phyloP scores from a whole-genome alignment of 2,888 invertebrate species.

The Plebejus anna region DNA sequence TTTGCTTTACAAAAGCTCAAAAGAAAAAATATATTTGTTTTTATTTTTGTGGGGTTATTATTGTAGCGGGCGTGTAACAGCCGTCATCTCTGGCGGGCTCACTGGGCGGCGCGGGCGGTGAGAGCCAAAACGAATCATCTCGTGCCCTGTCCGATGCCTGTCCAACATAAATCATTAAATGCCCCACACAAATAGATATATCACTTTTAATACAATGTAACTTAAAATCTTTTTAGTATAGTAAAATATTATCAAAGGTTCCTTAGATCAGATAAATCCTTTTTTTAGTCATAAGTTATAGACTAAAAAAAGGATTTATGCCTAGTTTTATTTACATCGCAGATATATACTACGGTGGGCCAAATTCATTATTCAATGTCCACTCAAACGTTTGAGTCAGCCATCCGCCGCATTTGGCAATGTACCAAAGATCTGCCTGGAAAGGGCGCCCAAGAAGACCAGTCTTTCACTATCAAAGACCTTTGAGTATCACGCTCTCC shows the following conservation, averaged over 20 bases:
- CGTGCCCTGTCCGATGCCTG: constrained; percentile 36
- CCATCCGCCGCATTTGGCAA: neutral
- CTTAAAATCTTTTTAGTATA: neutral
- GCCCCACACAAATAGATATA: neutral
- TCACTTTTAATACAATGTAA: neutral
- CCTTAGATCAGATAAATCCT: too few species aligned
- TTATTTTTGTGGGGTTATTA: constrained; percentile 47
- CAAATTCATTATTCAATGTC: neutral
- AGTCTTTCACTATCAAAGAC: neutral
- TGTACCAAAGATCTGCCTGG: neutral
- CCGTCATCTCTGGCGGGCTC: constrained; percentile 30
- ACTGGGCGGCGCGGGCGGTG: constrained; percentile 42
- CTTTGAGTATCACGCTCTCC: neutral
- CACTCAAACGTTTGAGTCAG: neutral
- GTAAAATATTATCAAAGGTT: neutral
- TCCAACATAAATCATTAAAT: constrained; percentile 12
- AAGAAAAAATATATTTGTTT: constrained; percentile 35
- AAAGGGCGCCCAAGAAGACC: neutral
- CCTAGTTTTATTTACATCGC: neutral
- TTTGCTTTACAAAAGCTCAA: too few species aligned
- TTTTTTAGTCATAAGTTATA: too few species aligned
- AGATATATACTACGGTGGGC: neutral
- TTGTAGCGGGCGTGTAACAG: constrained; percentile 45
- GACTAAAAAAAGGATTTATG: neutral
- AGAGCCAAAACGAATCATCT: constrained; percentile 46